Conservation (phyloP, 2,113 vertebrate species). For the Syrmaticus mikado region DNA sequence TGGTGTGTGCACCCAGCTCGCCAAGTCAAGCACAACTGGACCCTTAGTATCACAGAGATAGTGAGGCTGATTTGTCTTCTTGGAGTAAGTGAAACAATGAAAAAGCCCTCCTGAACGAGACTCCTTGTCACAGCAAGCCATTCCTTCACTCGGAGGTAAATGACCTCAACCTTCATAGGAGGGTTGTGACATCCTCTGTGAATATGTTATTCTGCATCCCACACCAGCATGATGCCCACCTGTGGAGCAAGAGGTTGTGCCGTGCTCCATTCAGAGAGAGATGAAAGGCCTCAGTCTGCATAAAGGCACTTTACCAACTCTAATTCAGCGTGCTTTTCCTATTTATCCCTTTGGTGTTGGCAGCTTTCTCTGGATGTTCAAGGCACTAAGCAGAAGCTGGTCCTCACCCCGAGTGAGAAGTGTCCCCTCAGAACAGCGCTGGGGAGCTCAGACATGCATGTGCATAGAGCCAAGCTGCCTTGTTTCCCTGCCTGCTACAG, state of each 20-base stretch:
- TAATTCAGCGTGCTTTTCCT: neutral
- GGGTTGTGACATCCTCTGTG: neutral
- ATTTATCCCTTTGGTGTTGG: neutral
- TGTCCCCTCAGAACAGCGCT: neutral
- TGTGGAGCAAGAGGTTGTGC: fast-evolving
- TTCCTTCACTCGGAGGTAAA: neutral
- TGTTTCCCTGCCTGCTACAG: neutral
- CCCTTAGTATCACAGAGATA: neutral
- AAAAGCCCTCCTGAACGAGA: neutral
- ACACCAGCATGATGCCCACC: fast-evolving
- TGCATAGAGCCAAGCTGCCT: neutral
- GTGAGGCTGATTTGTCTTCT: neutral
- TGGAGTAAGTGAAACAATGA: neutral
- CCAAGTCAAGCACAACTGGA: neutral
- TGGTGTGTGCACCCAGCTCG: neutral
- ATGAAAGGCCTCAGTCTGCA: neutral
- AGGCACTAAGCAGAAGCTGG: neutral
- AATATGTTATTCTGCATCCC: neutral
- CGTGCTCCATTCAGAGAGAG: neutral
- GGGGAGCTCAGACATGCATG: neutral
- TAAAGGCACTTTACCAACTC: neutral
- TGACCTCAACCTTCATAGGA: neutral
- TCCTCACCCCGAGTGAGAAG: neutral
- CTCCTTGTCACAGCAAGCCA: neutral
- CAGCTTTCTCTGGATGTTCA: neutral